Evolutionary conservation across 2,797 vertebrate genomes (phyloP).

Genomic region (Odontamblyopus rebecca): DNA sequence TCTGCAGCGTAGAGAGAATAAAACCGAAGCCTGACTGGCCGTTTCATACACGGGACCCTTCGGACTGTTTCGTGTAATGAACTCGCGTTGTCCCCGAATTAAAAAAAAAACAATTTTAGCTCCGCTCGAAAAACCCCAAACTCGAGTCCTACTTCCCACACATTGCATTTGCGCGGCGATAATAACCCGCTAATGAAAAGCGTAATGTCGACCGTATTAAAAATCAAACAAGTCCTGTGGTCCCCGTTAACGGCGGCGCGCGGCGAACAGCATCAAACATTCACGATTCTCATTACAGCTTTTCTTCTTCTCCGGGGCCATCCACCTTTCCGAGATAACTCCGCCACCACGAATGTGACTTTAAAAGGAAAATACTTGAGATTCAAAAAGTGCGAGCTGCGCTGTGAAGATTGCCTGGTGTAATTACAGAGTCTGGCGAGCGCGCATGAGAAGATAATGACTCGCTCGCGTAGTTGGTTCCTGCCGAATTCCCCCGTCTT

Average conservation of each 20-base stretch:
- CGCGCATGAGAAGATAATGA: slow-evolving; percentile 71
- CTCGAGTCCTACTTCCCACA: slow-evolving; percentile 23
- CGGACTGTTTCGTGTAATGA: slow-evolving; percentile 26
- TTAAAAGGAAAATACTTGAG: slow-evolving; percentile 52
- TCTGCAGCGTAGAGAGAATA: too few species aligned
- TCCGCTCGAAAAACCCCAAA: slow-evolving; percentile 23
- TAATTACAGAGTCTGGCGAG: slow-evolving; percentile 67
- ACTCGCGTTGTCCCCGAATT: slow-evolving; percentile 7
- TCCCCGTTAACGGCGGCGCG: slow-evolving; percentile 22
- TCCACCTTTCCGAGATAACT: slow-evolving; percentile 63
- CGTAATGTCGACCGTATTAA: slow-evolving; percentile 50
- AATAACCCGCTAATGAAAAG: slow-evolving; percentile 54
- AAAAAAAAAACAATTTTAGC: slow-evolving; percentile 10
- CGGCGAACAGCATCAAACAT: slow-evolving; percentile 43
- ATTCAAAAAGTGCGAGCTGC: slow-evolving; percentile 34
- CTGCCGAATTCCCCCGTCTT: slow-evolving; percentile 72
- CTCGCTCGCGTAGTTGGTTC: slow-evolving; percentile 70
- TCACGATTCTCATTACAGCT: slow-evolving; percentile 62
- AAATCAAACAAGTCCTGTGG: slow-evolving; percentile 54
- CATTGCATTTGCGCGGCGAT: slow-evolving; percentile 35
- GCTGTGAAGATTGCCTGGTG: slow-evolving; percentile 54
- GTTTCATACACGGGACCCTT: neutral
- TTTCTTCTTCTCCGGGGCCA: slow-evolving; percentile 58
- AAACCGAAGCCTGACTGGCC: neutral
- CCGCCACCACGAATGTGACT: slow-evolving; percentile 48